phyloP scores from a whole-genome alignment of 2,888 invertebrate genomes.

The Catocala fraxini region DNA sequence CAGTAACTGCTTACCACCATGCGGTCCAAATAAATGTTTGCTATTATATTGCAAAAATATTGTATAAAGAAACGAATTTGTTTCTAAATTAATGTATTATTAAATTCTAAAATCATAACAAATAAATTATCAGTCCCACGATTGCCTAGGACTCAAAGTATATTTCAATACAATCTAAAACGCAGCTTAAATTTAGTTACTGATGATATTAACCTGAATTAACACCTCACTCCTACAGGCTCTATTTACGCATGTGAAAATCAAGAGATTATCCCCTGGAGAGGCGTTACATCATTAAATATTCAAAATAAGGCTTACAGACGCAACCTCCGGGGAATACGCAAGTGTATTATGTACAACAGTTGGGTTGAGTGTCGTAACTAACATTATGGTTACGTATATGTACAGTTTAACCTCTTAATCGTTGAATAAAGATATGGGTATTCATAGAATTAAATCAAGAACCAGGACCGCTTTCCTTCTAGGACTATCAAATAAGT shows the following conservation, averaged over 20 bases:
- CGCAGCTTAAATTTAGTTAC: background rate
- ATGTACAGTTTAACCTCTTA: no score
- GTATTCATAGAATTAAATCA: no score
- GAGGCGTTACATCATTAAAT: constrained; percentile 3
- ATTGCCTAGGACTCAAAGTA: background rate
- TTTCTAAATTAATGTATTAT: no score
- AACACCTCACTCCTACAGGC: background rate
- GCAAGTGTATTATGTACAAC: background rate
- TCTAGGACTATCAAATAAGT: no score
- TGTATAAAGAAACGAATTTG: no score
- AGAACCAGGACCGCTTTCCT: no score
- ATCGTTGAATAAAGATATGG: no score
- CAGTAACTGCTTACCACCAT: no score
- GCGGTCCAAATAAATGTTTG: no score
- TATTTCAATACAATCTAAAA: background rate
- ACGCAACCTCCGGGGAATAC: background rate
- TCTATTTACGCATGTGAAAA: constrained; percentile 4
- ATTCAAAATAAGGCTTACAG: constrained; percentile 3
- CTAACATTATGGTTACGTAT: no score
- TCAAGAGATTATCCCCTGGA: constrained; percentile 4
- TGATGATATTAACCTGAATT: background rate
- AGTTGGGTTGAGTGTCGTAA: background rate
- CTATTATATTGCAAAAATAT: no score
- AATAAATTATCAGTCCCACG: no score
- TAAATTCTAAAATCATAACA: background rate